Base-by-base conservation (phyloP, 2,888 invertebrate genomes). In the Omphaloscelis lunosa region DNA sequence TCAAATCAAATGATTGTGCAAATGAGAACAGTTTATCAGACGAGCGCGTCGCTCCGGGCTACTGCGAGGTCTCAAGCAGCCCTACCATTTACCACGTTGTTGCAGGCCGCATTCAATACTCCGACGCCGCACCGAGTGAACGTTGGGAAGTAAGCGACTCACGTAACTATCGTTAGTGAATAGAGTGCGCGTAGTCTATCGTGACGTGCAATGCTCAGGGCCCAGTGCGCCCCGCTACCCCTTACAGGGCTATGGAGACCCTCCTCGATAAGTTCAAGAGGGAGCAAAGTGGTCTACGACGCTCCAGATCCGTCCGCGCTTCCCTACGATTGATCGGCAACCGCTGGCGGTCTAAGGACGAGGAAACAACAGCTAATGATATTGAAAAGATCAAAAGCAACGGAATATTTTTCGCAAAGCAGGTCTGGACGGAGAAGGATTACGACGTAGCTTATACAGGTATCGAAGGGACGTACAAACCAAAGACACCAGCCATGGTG, bases 281-380 rank as follows among this genome's bases (percentile, higher is more conserved):
- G 92, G 96, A 96, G 93, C 95, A 95, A 91, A 95, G 95, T 91
- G 96, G 95, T 80, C 90, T 96, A 88, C 97, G 97, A 86, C 97
- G 98, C 86, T 97, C 98, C 86, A 97, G 97, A 93, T 98, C 98
- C 85, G 98, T 98, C 92, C 97, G 98, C 89, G 97, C 98, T 87
- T 98, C 98, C 86, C 94, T 98, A 87, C 97, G 98, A 86, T 93
- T 97, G 92, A 97, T 98, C 79, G 97, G 97, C 80, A 97, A 97
- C 89, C 97, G 97, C 92, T 97, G 97, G 95, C 97, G 97, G 88
- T 93, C 95, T 67, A 96, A 95, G 82, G 96, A 96, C 87, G 96
- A 95, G 69, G 94, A 94, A 76, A 84, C 93, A 20, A 82, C 59
- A 59, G 34, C 92, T 53, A 95, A 94, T 58, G 93, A 95, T 63